phyloP scores from a whole-genome alignment of 2,888 invertebrate species.

The Apamea monoglypha region DNA sequence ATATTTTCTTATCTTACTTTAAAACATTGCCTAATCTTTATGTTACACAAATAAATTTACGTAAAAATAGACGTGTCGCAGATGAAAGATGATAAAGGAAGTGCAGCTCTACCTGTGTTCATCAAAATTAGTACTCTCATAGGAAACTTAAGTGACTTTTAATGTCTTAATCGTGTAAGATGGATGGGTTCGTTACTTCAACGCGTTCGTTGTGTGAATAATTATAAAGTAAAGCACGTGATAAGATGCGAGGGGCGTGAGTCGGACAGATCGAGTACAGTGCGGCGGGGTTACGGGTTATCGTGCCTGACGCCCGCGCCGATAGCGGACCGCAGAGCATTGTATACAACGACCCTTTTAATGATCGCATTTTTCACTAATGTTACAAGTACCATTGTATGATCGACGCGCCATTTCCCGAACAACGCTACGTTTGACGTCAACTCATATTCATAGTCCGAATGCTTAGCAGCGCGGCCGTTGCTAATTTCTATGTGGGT shows the following conservation, averaged over 20 bases:
- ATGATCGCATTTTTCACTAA: constrained; percentile 53
- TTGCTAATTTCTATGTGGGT: constrained; percentile 31
- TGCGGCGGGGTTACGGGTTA: constrained; percentile 67
- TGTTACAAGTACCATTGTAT: constrained; percentile 32
- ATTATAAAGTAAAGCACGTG: constrained; percentile 56
- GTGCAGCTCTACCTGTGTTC: constrained; percentile 7
- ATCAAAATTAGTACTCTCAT: constrained; percentile 10
- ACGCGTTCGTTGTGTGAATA: constrained; percentile 37
- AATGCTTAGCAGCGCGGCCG: constrained; percentile 2
- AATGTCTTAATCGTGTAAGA: not conserved
- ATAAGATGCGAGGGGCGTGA: constrained; percentile 63
- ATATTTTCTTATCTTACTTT: constrained; percentile 15
- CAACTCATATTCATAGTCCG: constrained; percentile 38
- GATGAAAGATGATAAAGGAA: constrained; percentile 35
- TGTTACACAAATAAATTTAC: constrained; percentile 21
- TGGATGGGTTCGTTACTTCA: constrained; percentile 30
- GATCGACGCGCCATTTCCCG: constrained; percentile 9
- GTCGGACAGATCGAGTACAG: constrained; percentile 56
- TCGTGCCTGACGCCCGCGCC: constrained; percentile 49
- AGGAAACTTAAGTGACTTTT: not conserved
- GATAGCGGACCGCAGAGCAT: constrained; percentile 63
- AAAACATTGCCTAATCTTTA: constrained; percentile 9
- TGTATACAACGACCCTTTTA: constrained; percentile 65
- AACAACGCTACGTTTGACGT: constrained; percentile 34
- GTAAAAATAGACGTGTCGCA: constrained; percentile 18